Percentiles rank a stretch among this genome's conserved stretches.
These are phyloP conservation scores for Nymphalis io DNA, from an alignment of 1,140 invertebrate genomes.

Conservation along the genomic window DNA sequence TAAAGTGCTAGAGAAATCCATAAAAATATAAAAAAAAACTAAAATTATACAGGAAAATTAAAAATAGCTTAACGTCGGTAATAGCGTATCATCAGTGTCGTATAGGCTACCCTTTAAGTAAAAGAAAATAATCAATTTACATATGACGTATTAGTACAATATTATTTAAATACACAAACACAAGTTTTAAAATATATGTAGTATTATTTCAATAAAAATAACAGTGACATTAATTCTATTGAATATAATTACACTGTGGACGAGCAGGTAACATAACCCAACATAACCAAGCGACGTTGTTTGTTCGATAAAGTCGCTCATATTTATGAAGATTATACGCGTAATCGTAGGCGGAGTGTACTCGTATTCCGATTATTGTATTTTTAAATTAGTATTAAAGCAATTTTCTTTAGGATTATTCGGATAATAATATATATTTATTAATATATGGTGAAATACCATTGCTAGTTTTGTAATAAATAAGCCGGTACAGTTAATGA, in stretches of 20 bases:
- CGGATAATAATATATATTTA: conserved; percentile 25
- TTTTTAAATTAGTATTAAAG: conserved; percentile 30
- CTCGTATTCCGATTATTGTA: conserved; percentile 31
- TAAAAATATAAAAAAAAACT: too few species aligned
- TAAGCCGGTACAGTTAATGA: not conserved
- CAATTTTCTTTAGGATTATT: conserved; percentile 32
- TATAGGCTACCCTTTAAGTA: too few species aligned
- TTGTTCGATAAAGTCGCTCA: conserved; percentile 57
- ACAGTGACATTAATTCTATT: too few species aligned
- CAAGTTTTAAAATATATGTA: too few species aligned
- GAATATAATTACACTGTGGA: not conserved
- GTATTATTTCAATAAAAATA: too few species aligned
- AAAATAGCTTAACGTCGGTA: too few species aligned
- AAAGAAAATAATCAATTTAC: too few species aligned
- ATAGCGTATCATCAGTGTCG: too few species aligned
- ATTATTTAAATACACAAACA: too few species aligned
- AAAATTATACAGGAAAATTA: too few species aligned
- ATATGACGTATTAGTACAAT: too few species aligned
- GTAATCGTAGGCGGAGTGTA: conserved; percentile 36
- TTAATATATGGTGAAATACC: not conserved
- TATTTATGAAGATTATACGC: conserved; percentile 45
- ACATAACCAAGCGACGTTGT: conserved; percentile 43
- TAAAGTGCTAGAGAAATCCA: too few species aligned
- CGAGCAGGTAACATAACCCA: conserved; percentile 13
- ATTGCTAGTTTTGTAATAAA: conserved; percentile 1